Evolutionary conservation across 37 sponge, comb jelly and placozoan species (phyloP).

Genomic region (Aphrocallistes beatrix): DNA sequence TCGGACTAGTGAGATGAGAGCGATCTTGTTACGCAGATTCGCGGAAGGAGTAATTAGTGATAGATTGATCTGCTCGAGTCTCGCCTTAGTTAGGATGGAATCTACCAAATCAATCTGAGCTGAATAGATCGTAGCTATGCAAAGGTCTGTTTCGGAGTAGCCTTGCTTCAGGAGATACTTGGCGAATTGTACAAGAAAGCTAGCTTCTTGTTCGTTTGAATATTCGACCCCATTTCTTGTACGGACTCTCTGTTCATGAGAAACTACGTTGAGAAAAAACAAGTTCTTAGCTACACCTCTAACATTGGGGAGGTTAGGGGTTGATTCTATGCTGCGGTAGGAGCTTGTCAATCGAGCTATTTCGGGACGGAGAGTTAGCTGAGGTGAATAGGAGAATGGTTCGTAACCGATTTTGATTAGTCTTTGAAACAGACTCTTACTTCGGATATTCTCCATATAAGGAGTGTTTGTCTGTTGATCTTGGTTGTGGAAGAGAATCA

Average conservation of each 20-base stretch:
- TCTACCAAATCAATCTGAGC: background rate
- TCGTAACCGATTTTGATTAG: background rate
- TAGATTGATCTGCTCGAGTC: background rate
- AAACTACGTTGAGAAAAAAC: background rate
- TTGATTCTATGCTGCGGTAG: background rate
- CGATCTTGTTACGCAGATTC: background rate
- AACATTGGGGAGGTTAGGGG: background rate
- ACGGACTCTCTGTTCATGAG: background rate
- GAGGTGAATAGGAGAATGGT: background rate
- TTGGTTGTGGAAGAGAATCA: background rate
- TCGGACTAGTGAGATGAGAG: background rate
- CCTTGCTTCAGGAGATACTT: background rate
- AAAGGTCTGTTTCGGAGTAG: background rate
- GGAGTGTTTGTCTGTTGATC: background rate
- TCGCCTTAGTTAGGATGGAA: background rate
- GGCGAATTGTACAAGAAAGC: background rate
- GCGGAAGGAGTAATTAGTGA: background rate
- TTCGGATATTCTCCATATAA: background rate
- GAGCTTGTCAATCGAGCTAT: background rate
- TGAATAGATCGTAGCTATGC: background rate
- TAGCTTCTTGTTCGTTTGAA: background rate
- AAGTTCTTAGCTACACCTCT: background rate
- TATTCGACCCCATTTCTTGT: background rate
- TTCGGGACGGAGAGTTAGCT: background rate
- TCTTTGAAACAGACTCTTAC: background rate